A percentile compares a stretch with the other conserved stretches of the same genome.
phyloP scores from a whole-genome alignment of 2,113 vertebrate species.

The Manacus vitellinus region DNA sequence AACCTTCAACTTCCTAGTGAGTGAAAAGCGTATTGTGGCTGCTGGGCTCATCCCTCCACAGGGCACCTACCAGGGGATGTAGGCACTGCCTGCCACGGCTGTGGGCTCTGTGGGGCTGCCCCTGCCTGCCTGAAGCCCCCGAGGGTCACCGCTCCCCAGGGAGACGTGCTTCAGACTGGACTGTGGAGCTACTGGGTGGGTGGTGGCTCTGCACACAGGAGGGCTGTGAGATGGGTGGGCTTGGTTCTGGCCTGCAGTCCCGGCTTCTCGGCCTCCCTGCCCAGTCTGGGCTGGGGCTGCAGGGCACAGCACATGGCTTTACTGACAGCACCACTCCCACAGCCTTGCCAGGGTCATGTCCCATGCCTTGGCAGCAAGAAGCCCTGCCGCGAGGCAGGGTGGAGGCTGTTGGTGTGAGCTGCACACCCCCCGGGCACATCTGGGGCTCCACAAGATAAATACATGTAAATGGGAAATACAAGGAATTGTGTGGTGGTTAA shows the following conservation, averaged over 20 bases:
- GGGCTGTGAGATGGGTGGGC: fast-evolving
- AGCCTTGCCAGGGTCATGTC: not conserved
- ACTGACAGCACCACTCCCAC: not conserved
- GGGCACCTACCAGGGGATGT: not conserved
- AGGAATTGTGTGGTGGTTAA: not conserved
- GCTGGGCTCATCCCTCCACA: conserved; percentile 89
- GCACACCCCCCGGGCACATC: fast-evolving
- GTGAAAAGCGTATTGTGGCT: conserved; percentile 81
- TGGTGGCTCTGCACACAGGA: not conserved
- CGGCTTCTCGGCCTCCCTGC: not conserved
- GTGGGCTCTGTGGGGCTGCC: not conserved
- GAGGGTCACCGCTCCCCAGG: fast-evolving
- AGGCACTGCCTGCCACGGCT: not conserved
- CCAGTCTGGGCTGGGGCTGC: not conserved
- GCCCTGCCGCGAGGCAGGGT: fast-evolving
- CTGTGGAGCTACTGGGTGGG: not conserved
- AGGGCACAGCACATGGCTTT: not conserved
- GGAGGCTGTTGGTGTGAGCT: not conserved
- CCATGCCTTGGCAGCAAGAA: not conserved
- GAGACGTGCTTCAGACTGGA: fast-evolving
- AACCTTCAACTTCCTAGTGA: conserved; percentile 92
- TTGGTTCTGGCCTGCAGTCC: not conserved
- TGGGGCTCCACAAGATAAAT: not conserved
- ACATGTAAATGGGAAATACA: not conserved
- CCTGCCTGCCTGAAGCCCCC: not conserved